phyloP scores from a whole-genome alignment of 2,888 invertebrate genomes.

The Willowsia nigromaculata region DNA sequence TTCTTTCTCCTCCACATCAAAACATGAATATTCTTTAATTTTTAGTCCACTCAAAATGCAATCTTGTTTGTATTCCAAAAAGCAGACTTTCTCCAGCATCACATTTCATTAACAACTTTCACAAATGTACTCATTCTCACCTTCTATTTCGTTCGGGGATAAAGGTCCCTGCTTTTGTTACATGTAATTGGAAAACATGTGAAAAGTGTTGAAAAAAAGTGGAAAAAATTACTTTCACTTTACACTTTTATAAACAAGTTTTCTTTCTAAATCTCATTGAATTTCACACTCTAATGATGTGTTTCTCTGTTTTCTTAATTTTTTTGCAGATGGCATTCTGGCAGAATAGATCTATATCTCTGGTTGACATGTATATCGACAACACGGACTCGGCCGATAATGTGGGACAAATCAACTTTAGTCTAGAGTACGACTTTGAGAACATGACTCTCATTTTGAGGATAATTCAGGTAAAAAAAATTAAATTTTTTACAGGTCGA shows the following conservation, averaged over 20 bases:
- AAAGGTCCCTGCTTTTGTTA: too few species aligned
- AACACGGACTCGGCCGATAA: conserved; percentile 94
- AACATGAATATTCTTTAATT: too few species aligned
- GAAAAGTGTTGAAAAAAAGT: too few species aligned
- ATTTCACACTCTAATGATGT: not conserved
- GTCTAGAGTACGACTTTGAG: conserved; percentile 95
- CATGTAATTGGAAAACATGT: too few species aligned
- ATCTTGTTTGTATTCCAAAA: too few species aligned
- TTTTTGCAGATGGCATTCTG: conserved; percentile 86
- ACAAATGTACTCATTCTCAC: too few species aligned
- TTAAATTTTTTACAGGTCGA: too few species aligned
- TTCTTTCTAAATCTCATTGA: not conserved
- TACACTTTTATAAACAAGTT: not conserved
- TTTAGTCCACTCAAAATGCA: too few species aligned
- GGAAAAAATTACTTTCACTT: too few species aligned
- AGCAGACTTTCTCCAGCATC: too few species aligned
- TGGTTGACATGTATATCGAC: conserved; percentile 97
- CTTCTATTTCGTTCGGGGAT: too few species aligned
- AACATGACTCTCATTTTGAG: conserved; percentile 93
- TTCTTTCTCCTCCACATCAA: not conserved
- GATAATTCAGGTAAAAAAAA: conserved; percentile 88
- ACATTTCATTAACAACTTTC: too few species aligned
- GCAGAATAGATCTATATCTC: conserved; percentile 92
- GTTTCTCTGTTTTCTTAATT: not conserved
- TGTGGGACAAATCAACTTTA: conserved; percentile 96